These are phyloP conservation scores for Cheilosia grossa DNA, from an alignment of 2,888 invertebrate genomes.

Conservation along the genomic window DNA sequence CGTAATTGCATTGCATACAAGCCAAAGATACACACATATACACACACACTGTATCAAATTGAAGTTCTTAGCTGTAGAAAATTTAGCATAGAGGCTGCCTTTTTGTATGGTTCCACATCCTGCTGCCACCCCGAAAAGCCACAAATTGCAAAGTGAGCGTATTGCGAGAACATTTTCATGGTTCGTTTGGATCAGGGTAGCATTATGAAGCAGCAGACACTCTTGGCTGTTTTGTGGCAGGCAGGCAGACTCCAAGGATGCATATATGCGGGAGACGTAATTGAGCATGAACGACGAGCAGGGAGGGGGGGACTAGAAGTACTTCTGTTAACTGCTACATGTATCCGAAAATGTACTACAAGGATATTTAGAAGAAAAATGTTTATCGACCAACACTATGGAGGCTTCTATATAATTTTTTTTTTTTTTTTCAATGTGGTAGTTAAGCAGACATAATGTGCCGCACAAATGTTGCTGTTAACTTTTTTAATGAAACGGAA, in stretches of 20 bases:
- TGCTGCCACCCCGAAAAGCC: constrained; percentile 21
- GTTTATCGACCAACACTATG: constrained; percentile 65
- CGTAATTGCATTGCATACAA: constrained; percentile 54
- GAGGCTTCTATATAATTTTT: constrained; percentile 9
- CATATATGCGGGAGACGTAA: constrained; percentile 45
- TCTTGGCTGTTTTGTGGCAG: constrained; percentile 64
- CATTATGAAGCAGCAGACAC: constrained; percentile 65
- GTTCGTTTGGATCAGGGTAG: constrained; percentile 58
- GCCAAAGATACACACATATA: background rate
- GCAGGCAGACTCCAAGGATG: constrained; percentile 47
- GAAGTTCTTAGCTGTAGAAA: constrained; percentile 36
- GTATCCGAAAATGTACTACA: constrained; percentile 64
- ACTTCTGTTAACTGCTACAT: constrained; percentile 28
- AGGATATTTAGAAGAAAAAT: constrained; percentile 61
- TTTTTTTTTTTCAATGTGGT: constrained; percentile 6
- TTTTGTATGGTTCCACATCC: constrained; percentile 4
- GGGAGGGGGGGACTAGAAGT: background rate
- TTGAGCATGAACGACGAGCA: constrained; percentile 56
- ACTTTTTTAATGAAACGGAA: constrained; percentile 71
- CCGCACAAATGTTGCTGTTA: constrained; percentile 71
- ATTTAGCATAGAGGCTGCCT: constrained; percentile 30
- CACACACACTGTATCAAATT: constrained; percentile 3
- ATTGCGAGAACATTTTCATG: constrained; percentile 69
- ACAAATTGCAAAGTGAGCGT: constrained; percentile 68
- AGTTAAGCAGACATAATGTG: constrained; percentile 59